Evolutionary conservation across 2,888 invertebrate genomes (phyloP).

Genomic region (Dynastes tityus): DNA sequence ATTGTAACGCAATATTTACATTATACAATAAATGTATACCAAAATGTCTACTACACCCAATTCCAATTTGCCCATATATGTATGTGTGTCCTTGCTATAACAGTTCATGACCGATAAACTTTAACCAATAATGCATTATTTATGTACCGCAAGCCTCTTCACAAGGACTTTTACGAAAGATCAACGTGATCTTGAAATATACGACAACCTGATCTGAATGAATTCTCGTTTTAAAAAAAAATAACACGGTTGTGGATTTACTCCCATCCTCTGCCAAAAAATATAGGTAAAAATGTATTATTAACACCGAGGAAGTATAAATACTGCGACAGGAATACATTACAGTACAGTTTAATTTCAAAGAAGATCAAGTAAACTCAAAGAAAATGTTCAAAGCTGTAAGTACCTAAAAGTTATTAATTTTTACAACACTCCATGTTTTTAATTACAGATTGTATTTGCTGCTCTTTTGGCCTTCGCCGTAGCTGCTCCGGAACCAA

Average conservation of each 20-base stretch:
- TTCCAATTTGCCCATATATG: neutral
- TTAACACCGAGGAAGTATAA: neutral
- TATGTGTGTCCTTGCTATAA: neutral
- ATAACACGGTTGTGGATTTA: neutral
- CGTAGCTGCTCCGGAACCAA: conserved; percentile 52
- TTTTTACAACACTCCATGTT: neutral
- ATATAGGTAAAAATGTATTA: neutral
- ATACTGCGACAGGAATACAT: neutral
- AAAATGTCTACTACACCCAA: too few relatives aligned
- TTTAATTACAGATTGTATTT: conserved; percentile 56
- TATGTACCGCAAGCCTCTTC: neutral
- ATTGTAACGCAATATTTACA: too few relatives aligned
- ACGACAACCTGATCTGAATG: conserved; percentile 12
- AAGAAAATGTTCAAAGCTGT: conserved; percentile 50
- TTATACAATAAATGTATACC: too few relatives aligned
- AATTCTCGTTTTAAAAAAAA: conserved; percentile 4
- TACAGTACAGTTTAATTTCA: conserved; percentile 2
- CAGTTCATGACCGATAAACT: neutral
- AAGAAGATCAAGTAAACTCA: neutral
- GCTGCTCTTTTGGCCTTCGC: conserved; percentile 58
- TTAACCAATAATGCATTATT: neutral
- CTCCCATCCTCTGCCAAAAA: neutral
- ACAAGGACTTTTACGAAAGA: conserved; percentile 22
- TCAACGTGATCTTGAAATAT: conserved; percentile 28
- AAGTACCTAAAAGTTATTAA: conserved; percentile 15